Percentiles rank a stretch among this genome's conserved stretches.
phyloP scores from a whole-genome alignment of 1,140 invertebrate genomes.

The Aphelinus certus region DNA sequence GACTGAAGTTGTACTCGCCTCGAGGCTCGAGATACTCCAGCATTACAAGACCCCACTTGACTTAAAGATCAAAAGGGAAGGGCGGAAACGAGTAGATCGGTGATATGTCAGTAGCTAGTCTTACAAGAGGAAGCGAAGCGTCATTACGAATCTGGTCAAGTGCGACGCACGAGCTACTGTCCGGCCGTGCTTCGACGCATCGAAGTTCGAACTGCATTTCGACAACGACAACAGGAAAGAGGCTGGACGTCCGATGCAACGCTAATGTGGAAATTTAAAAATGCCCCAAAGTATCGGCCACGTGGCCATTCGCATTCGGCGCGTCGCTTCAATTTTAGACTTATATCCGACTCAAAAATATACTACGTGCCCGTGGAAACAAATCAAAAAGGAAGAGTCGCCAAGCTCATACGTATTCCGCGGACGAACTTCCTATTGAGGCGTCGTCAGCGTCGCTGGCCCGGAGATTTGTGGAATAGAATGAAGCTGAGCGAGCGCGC shows the following conservation, averaged over 20 bases:
- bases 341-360: constrained; percentile 33
- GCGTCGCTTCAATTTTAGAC: constrained; percentile 28
- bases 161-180: neutral
- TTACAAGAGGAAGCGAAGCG: too few relatives aligned
- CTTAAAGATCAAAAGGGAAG: too few relatives aligned
- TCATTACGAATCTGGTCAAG: neutral
- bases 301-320: constrained; percentile 21
- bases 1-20: too few relatives aligned
- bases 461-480: constrained; percentile 34
- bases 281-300: neutral
- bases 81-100: too few relatives aligned
- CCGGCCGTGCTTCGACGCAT: neutral
- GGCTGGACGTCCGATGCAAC: constrained; percentile 1
- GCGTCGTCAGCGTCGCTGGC: neutral
- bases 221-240: neutral
- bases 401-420: constrained; percentile 14
- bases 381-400: constrained; percentile 15
- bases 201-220: neutral
- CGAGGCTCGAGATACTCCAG: too few relatives aligned
- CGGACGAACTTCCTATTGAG: constrained; percentile 31
- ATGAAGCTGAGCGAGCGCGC: neutral
- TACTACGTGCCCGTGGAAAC: constrained; percentile 22
- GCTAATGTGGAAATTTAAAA: constrained; percentile 15
- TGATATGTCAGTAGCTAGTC: too few relatives aligned
- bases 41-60: too few relatives aligned